A percentile compares a stretch with the other conserved stretches of the same genome.
phyloP scores from a whole-genome alignment of 2,113 vertebrate genomes.

The Anser brachyrhynchus region DNA sequence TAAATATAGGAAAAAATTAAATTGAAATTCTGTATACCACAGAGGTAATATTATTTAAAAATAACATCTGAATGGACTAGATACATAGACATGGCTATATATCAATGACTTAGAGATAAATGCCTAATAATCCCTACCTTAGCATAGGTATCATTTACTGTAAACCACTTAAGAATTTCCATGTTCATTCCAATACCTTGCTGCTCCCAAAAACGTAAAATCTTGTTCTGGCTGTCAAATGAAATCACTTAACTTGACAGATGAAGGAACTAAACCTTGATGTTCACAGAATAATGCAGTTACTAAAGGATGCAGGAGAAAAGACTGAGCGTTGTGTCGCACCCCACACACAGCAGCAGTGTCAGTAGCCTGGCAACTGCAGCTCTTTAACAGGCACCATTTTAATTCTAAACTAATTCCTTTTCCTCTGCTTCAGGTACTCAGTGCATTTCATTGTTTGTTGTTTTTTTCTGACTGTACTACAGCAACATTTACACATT shows the following conservation, averaged over 20 bases:
- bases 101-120: neutral
- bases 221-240: constrained; percentile 12
- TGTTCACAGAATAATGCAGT: constrained; percentile 53
- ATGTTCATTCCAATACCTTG: constrained; percentile 36
- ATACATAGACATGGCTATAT: neutral
- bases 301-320: constrained; percentile 38
- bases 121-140: constrained; percentile 56
- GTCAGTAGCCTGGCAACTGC: constrained; percentile 76
- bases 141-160: constrained; percentile 39
- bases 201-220: neutral
- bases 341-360: neutral
- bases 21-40: neutral
- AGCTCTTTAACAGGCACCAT: constrained; percentile 53
- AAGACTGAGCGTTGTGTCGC: constrained; percentile 19
- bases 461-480: neutral
- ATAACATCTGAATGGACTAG: neutral
- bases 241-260: constrained; percentile 31
- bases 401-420: constrained; percentile 24
- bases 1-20: constrained; percentile 33
- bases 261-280: constrained; percentile 19
- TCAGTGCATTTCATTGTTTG: neutral
- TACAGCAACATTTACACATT: neutral
- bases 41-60: neutral
- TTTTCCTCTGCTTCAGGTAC: constrained; percentile 3
- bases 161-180: constrained; percentile 60